Evolutionary conservation across 2,888 invertebrate genomes (phyloP).

Genomic region (Lasioglossum oenotherae): DNA sequence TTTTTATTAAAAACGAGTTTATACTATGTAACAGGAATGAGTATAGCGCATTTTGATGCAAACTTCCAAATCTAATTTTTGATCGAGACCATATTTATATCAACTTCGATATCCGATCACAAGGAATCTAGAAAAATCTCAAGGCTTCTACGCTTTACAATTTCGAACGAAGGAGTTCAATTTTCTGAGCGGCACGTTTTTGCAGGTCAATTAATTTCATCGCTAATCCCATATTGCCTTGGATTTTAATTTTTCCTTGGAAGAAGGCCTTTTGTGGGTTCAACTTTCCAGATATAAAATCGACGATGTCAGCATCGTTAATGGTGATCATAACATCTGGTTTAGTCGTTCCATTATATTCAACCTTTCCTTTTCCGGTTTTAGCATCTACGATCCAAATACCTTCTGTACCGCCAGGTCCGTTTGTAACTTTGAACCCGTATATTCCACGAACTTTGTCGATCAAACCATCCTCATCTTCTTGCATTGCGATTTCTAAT

Average conservation of each 20-base stretch:
- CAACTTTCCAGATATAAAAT: constrained; percentile 95
- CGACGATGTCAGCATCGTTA: constrained; percentile 94
- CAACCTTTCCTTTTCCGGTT: constrained; percentile 94
- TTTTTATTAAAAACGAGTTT: neutral
- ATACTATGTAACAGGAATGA: constrained; percentile 9
- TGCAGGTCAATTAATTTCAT: constrained; percentile 96
- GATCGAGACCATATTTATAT: neutral
- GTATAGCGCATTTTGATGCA: neutral
- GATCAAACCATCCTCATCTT: constrained; percentile 92
- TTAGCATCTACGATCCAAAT: constrained; percentile 97
- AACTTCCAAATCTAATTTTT: neutral
- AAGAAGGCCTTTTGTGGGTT: constrained; percentile 98
- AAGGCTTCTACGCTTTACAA: constrained; percentile 84
- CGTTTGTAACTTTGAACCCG: constrained; percentile 94
- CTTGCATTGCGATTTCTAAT: constrained; percentile 92
- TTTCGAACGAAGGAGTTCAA: constrained; percentile 91
- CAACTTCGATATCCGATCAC: neutral
- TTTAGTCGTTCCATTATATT: constrained; percentile 91
- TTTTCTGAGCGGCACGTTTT: constrained; percentile 89
- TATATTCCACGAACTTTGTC: constrained; percentile 95
- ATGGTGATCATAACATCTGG: constrained; percentile 96
- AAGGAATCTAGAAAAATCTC: neutral
- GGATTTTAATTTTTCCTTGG: constrained; percentile 98
- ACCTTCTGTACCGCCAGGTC: constrained; percentile 91
- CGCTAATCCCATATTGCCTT: constrained; percentile 98